These are phyloP conservation scores for Eublepharis macularius DNA, from an alignment of 2,113 vertebrate genomes.

Conservation along the genomic window DNA sequence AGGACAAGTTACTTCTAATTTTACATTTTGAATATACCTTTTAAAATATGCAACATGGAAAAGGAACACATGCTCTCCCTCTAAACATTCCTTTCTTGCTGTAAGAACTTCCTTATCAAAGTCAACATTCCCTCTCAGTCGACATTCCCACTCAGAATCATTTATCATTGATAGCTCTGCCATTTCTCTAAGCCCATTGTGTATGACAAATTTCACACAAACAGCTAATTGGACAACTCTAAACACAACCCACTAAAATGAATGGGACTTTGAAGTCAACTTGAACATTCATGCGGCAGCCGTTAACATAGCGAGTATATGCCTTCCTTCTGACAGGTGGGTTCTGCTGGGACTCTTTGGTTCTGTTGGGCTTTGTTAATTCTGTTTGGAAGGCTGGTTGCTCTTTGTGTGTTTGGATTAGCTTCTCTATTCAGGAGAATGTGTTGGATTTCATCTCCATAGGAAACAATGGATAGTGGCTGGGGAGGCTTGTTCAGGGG, in stretches of 20 bases:
- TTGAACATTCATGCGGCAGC: neutral
- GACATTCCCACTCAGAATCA: too few relatives aligned
- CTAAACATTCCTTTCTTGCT: neutral
- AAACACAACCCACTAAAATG: neutral
- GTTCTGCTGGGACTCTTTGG: too few relatives aligned
- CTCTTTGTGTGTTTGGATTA: too few relatives aligned
- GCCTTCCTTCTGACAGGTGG: too few relatives aligned
- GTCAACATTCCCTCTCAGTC: neutral
- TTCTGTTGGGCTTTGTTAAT: too few relatives aligned
- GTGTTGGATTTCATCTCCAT: too few relatives aligned
- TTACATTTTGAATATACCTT: neutral
- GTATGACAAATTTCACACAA: too few relatives aligned
- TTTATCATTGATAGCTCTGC: neutral
- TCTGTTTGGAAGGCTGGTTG: too few relatives aligned
- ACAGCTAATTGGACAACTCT: neutral
- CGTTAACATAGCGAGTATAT: neutral
- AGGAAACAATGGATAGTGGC: too few relatives aligned
- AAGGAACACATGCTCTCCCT: neutral
- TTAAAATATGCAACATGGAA: neutral
- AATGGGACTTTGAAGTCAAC: neutral
- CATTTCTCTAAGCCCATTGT: neutral
- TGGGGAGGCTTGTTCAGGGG: too few relatives aligned
- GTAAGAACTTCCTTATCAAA: neutral
- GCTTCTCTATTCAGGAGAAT: too few relatives aligned
- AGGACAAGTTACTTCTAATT: neutral